These are phyloP conservation scores for Zelostemma sp. DNA, from an alignment of 1,140 invertebrate genomes.

Conservation along the genomic window DNA sequence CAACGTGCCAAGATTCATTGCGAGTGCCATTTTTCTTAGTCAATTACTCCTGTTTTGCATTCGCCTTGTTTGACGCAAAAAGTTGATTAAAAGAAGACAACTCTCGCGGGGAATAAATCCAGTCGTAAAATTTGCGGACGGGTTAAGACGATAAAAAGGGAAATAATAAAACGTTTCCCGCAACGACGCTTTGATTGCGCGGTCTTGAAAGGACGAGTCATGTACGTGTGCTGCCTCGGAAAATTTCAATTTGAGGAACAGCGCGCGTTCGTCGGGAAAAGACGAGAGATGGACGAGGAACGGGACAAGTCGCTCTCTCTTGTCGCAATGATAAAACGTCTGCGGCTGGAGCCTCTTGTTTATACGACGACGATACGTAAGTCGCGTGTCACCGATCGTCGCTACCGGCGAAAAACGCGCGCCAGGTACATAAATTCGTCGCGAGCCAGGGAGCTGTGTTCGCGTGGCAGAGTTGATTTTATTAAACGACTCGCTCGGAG, in stretches of 20 bases:
- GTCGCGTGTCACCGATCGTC: conserved; percentile 39
- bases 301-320: conserved; percentile 24
- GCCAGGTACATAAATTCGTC: conserved; percentile 50
- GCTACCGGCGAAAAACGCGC: conserved; percentile 26
- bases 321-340: conserved; percentile 51
- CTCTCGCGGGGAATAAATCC: too few species aligned
- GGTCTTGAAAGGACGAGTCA: conserved; percentile 28
- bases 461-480: conserved; percentile 52
- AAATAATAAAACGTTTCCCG: conserved; percentile 22
- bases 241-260: conserved; percentile 41
- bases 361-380: conserved; percentile 36
- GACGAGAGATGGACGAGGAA: too few species aligned
- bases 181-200: conserved; percentile 45
- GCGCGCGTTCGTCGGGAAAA: conserved; percentile 7
- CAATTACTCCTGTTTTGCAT: too few species aligned
- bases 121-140: too few species aligned
- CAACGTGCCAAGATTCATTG: conserved; percentile 21
- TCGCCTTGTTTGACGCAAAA: too few species aligned
- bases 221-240: conserved; percentile 29
- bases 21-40: conserved; percentile 27
- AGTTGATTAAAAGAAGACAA: too few species aligned
- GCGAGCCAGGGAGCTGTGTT: conserved; percentile 22
- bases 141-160: too few species aligned
- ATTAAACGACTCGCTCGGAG: conserved; percentile 52
- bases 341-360: conserved; percentile 23